Conservation (phyloP, 2,113 vertebrate genomes). For the Gnathonemus longibarbis region DNA sequence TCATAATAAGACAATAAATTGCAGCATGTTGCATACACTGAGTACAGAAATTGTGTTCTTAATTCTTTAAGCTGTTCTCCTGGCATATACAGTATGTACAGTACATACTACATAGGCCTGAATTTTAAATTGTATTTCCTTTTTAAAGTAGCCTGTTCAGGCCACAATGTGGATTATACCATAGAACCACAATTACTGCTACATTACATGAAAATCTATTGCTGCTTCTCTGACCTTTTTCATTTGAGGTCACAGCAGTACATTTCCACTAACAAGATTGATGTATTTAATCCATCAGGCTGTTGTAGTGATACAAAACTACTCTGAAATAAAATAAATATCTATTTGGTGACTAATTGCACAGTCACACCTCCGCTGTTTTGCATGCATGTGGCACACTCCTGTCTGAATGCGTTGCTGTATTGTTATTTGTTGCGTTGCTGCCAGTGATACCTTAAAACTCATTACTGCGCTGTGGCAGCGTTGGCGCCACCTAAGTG, state of each 20-base stretch:
- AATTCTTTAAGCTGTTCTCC: too few relatives aligned
- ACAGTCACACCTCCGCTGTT: not conserved
- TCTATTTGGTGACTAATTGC: not conserved
- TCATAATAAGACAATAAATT: not conserved
- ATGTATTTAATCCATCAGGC: not conserved
- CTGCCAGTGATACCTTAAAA: not conserved
- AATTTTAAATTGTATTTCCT: not conserved
- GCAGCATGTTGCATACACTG: not conserved
- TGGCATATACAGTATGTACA: not conserved
- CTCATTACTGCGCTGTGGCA: not conserved
- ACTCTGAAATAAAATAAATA: not conserved
- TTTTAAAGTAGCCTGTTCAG: not conserved
- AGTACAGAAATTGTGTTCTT: not conserved
- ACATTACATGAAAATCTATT: not conserved
- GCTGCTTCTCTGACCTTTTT: not conserved
- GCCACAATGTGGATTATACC: not conserved
- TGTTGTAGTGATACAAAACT: not conserved
- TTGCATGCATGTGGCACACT: not conserved
- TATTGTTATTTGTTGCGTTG: not conserved
- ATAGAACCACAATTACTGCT: not conserved
- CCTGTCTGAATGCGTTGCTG: not conserved
- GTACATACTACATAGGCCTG: not conserved
- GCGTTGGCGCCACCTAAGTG: not conserved
- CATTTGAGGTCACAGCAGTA: not conserved
- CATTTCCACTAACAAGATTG: not conserved